Base-by-base conservation (phyloP, 2,113 vertebrate genomes). In the Bubo blakistoni region DNA sequence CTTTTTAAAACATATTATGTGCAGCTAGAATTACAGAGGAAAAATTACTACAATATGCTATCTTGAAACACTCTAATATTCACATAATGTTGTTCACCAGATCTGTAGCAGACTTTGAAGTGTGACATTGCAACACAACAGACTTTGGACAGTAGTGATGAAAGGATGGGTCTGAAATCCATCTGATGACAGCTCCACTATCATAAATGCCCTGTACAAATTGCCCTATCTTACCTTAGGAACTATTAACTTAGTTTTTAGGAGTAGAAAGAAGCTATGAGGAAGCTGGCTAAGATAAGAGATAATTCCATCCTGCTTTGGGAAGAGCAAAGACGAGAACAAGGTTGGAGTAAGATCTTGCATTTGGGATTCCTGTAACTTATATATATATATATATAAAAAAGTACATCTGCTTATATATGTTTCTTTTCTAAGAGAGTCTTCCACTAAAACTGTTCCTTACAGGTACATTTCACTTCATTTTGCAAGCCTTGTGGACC, bases 131-230 rank as follows among this genome's bases (percentile, higher is more conserved):
- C 89, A 93, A 95, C 84, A 88, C 38, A 84, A 26, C 34, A 89
- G 67, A 96, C 94, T 97, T 97, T 82, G 95, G 66, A 72, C 82
- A 46, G 34, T 24, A 65, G 12, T 69, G 77, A 70, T 72, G 65
- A 94, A 93, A 92, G 77, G 30, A 79, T 59, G 49, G 49, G 63
- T 69, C 86, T 90, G 95, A 92, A 97, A 95, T 95, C 62, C 70
- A 77, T 61, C 57, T 94, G 89, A 57, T 91, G 80, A 92, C 83
- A 86, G 61, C 66, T 27, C 85, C 42, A 20, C 61, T 71, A 8
- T 85, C 49, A 71, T 59, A 88, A 94, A 92, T 4, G 10, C 34
- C 27, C 22, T 46, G 42, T 86, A 88, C 54, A 81, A 78, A 81
- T 71, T 92, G 34, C 10, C 34, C 21, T 88, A 11, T 65, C 49